Base-by-base conservation (phyloP, 2,113 vertebrate species). In the Elephas maximus region DNA sequence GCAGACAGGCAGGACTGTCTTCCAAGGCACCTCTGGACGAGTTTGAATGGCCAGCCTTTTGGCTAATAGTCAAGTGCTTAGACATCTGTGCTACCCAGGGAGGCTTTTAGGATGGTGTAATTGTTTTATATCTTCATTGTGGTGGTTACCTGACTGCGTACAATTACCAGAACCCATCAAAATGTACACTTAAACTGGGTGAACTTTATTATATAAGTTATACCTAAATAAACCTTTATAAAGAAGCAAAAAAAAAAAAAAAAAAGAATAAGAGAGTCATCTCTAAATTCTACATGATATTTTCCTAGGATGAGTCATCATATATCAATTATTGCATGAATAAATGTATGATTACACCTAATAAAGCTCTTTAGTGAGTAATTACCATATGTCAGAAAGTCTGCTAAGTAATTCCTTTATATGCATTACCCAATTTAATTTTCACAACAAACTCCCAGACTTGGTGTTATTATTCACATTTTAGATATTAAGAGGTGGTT, bases 321-420 rank as follows among this genome's bases (percentile, higher is more conserved):
- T 77, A 5, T 86, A 94, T 85, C 62, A 85, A 88, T 91, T 73
- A 65, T 20, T 95, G n/a, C 65, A n/a, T 73, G 71, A 86, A 80
- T 81, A 51, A 62, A 78, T 82, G 45, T 60, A 60, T 73, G 44
- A 78, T 86, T 71, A 60, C 3, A 28, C 81, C 45, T 65, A 88
- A 96, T 65, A 88, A 81, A 95, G 57, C 5, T 15, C 51, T 73
- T 82, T 44, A 77, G 57, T 82, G 37, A 77, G 57, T 11, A 92
- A 82, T 84, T 74, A 79, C 41, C 79, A 88, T 57, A 69, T 73
- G 69, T 53, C n/a, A 74, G 15, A 33, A 85, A 79, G 30, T 82
- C 74, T 74, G 44, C 26, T 67, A 91, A 84, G 30, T 41, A 79
- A 90, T 57, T 88, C 3, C 74, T 94, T 77, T 41, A 7, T 37